Evolutionary conservation across 2,888 invertebrate species (phyloP), one percentile per base, ranked within the genome.

Genomic region (Ornithoptera priamus): DNA sequence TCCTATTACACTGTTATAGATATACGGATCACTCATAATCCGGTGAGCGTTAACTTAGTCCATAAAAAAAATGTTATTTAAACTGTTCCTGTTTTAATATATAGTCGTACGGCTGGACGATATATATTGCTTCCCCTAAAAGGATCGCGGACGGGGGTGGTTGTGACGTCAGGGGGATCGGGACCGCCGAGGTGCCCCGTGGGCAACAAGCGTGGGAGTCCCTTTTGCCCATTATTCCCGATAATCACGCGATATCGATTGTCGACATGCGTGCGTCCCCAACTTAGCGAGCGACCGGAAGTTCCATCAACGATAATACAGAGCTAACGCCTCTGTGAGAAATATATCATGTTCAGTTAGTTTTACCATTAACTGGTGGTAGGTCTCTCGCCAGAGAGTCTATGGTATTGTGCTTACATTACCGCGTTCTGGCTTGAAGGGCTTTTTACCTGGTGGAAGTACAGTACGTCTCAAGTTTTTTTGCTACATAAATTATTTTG

Each of bases 201-300:
- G 77, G 78, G 77, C 72, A 74, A 72, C 70, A 69, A 67, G 72
- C 77, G 78, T 75, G 77, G 76, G 77, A 77, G 76, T 74, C 72
- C 75, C 72, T 72, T 74, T 39, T 68, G 69, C 69, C 83, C 84
- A 86, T 88, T 87, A 89, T 88, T 80, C 80, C 83, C 88, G 87
- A 89, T 90, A 87, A 90, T 89, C 89, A 89, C 88, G 88, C 86
- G 83, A 88, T 90, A 90, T 89, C 87, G 89, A 90, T 87, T 83
- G 81, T 75, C 78, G 78, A 76, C 80, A 83, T 84, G 86, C 85
- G 86, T 85, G 85, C 85, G 79, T 80, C 85, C 81, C 86, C 86
- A 87, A 87, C 86, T 84, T 80, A 75, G 73, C 70, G 73, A 75
- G 73, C 70, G 73, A 70, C 68, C 71, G 60, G 46, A 46, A 69